phyloP scores from a whole-genome alignment of 2,113 vertebrate genomes.

The Haemorhous mexicanus region DNA sequence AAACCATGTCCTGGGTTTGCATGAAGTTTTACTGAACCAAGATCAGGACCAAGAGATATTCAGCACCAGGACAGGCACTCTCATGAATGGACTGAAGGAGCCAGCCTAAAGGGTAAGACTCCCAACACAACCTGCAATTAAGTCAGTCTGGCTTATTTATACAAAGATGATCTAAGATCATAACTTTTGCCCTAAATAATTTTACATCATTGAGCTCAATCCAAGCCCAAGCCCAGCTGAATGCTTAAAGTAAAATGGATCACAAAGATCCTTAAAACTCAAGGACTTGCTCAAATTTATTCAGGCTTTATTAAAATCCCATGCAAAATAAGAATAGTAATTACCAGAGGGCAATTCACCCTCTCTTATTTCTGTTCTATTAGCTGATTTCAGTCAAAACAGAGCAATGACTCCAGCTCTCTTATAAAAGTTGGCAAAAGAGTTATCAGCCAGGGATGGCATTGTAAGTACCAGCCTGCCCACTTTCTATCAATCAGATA shows the following conservation, averaged over 20 bases:
- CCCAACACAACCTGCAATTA: neutral
- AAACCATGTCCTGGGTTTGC: accelerated
- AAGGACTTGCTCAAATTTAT: neutral
- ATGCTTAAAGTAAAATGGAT: neutral
- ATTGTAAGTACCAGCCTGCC: conserved; percentile 46
- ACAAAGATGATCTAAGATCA: neutral
- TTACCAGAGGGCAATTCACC: neutral
- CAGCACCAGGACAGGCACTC: neutral
- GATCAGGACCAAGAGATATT: neutral
- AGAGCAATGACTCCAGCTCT: neutral
- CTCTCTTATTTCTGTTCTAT: neutral
- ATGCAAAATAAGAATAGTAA: conserved; percentile 5
- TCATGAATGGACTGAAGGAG: accelerated
- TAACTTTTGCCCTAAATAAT: neutral
- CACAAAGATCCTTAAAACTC: neutral
- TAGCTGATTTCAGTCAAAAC: conserved; percentile 17
- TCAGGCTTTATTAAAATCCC: neutral
- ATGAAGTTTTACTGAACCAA: neutral
- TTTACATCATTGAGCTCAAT: neutral
- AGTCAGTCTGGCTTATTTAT: neutral
- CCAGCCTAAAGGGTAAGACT: neutral
- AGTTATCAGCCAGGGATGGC: conserved; percentile 17
- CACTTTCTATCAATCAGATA: conserved; percentile 55
- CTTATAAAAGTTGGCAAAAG: conserved; percentile 16
- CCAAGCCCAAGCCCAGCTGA: neutral